These are phyloP conservation scores for Plagodis dolabraria DNA, from an alignment of 2,888 invertebrate genomes.

Conservation along the genomic window DNA sequence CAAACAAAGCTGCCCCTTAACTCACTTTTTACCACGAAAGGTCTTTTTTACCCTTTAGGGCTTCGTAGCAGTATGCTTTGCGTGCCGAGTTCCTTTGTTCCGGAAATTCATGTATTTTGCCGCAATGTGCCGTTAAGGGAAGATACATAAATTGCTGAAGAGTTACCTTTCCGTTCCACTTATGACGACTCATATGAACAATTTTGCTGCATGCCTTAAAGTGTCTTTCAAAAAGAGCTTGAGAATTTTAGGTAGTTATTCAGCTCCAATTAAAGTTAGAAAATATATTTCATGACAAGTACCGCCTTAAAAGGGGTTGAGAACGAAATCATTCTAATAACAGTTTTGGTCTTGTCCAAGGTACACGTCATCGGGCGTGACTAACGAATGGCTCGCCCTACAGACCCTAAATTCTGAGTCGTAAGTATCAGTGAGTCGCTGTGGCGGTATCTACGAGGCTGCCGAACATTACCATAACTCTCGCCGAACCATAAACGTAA, in stretches of 20 bases:
- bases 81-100: constrained; percentile 76
- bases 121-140: constrained; percentile 69
- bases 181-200: constrained; percentile 46
- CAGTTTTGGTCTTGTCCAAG: constrained; percentile 85
- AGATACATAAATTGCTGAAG: constrained; percentile 57
- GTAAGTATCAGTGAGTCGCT: constrained; percentile 80
- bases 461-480: constrained; percentile 81
- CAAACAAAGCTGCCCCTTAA: constrained; percentile 80
- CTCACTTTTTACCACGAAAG: constrained; percentile 78
- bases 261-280: constrained; percentile 44
- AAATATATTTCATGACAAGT: constrained; percentile 70
- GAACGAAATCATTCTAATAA: constrained; percentile 79
- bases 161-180: constrained; percentile 66
- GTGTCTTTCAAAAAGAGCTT: constrained; percentile 37
- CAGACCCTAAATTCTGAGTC: constrained; percentile 84
- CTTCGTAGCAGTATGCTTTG: constrained; percentile 71
- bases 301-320: constrained; percentile 62
- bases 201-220: constrained; percentile 31
- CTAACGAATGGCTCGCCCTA: constrained; percentile 85
- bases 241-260: constrained; percentile 28
- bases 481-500: constrained; percentile 74
- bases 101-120: constrained; percentile 78
- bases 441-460: constrained; percentile 67
- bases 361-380: constrained; percentile 84
- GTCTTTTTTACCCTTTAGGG: constrained; percentile 78